Conservation (phyloP, 1,140 invertebrate genomes). For the Heliconius eleuchia region DNA sequence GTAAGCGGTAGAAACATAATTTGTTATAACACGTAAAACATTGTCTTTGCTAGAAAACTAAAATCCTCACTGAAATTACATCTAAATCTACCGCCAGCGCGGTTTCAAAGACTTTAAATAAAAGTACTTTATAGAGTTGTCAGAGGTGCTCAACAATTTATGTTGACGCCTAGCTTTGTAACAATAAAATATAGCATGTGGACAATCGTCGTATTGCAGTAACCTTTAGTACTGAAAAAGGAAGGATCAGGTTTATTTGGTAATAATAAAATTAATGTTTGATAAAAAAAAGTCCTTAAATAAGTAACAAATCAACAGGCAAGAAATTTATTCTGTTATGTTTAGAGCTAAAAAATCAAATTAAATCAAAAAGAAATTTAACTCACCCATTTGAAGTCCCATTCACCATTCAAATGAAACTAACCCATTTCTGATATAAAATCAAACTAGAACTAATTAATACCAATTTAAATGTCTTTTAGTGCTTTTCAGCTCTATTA, state of each 20-base stretch:
- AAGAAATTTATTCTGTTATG: too few relatives aligned
- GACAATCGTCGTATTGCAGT: background rate
- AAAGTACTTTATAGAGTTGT: conserved; percentile 23
- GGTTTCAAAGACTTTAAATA: conserved; percentile 34
- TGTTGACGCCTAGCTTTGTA: conserved; percentile 5
- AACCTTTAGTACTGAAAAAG: background rate
- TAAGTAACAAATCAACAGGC: too few relatives aligned
- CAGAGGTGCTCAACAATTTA: conserved; percentile 28
- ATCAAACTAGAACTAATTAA: too few relatives aligned
- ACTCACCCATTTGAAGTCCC: too few relatives aligned
- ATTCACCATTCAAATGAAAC: too few relatives aligned
- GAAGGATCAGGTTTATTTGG: background rate
- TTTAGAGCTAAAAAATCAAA: too few relatives aligned
- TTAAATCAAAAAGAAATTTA: too few relatives aligned
- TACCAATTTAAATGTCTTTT: too few relatives aligned
- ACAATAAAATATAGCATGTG: conserved; percentile 4
- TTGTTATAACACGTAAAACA: conserved; percentile 38
- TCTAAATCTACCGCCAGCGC: conserved; percentile 29
- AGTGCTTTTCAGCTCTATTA: too few relatives aligned
- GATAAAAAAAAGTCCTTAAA: too few relatives aligned
- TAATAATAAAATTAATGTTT: too few relatives aligned
- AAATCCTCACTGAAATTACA: conserved; percentile 32
- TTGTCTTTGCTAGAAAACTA: conserved; percentile 27
- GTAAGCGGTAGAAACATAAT: conserved; percentile 26
- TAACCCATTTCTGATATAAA: too few relatives aligned